Evolutionary conservation across 2,888 invertebrate genomes (phyloP), one percentile per base, ranked within the genome.

Genomic region (Noctua pronuba): DNA sequence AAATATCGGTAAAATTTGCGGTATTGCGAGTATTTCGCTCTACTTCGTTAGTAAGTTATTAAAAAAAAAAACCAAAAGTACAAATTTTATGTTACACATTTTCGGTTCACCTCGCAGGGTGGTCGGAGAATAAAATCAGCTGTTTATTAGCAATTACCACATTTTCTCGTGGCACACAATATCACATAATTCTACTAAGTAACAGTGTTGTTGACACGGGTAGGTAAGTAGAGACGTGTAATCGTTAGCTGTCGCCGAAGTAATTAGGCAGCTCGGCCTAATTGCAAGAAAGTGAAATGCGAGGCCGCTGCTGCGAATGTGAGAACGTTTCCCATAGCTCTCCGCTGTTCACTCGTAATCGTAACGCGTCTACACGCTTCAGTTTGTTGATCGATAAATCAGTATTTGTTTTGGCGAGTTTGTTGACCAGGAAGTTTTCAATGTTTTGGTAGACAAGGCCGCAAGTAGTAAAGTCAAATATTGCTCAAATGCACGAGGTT

Each of bases 221-320:
- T 87, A 90, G 75, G 68, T 87, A 90, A 92, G 86, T 83, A 76
- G 90, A 92, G 88, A 86, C 88, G 77, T 75, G 86, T 85, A 81
- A 88, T 88, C 88, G 90, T 92, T 92, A 91, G 87, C 86, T 75
- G 84, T 77, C 82, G 78, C 77, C 83, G 80, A 77, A 86, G 82
- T 84, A 86, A 88, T 88, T 88, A 88, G 86, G 83, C 82, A 82
- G 87, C 71, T 88, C 85, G 86, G 89, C 83, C 88, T 90, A 92
- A 93, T 92, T 90, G 89, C 88, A 92, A 90, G 92, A 93, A 93
- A 94, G 94, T 93, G 93, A 94, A 94, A 93, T 88, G 91, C 77
- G 90, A 92, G 85, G 85, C 86, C 76, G 73, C 64, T 77, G 73
- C 67, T 77, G 73, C 67, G 76, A 86, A 84, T 84, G 79, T 85